These are phyloP conservation scores for Olivierus martensii DNA, from an alignment of 1,140 invertebrate species.

Conservation along the genomic window DNA sequence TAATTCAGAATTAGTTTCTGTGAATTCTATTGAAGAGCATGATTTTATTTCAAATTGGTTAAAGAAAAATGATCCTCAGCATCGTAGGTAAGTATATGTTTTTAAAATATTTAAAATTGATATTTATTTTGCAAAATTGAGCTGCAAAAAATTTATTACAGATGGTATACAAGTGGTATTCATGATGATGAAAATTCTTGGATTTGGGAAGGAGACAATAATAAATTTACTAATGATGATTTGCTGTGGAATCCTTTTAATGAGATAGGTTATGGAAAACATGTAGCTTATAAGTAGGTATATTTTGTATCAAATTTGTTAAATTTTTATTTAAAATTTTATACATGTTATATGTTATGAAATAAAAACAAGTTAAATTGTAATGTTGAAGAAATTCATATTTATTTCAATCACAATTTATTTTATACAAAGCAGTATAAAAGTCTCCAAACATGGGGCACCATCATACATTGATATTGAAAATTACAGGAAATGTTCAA, in stretches of 20 bases:
- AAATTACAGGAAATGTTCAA: too few relatives aligned
- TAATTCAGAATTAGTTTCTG: conserved; percentile 54
- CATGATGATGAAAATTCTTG: conserved; percentile 58
- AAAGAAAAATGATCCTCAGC: conserved; percentile 63
- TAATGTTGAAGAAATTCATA: too few relatives aligned
- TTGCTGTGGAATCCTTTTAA: conserved; percentile 58
- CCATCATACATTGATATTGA: too few relatives aligned
- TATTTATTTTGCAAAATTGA: not conserved
- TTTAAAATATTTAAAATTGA: not conserved
- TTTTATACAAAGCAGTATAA: too few relatives aligned
- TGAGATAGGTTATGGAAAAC: conserved; percentile 35
- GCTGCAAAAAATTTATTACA: not conserved
- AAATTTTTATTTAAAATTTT: too few relatives aligned
- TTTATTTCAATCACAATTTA: too few relatives aligned
- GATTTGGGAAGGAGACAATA: conserved; percentile 67
- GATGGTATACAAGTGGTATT: conserved; percentile 69
- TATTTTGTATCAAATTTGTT: not conserved
- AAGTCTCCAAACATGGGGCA: too few relatives aligned
- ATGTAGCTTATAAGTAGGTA: conserved; percentile 40
- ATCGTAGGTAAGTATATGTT: conserved; percentile 33
- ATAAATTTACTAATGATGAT: conserved; percentile 58
- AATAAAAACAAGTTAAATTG: too few relatives aligned
- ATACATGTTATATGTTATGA: too few relatives aligned
- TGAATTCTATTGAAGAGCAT: conserved; percentile 73
- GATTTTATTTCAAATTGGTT: conserved; percentile 64